Evolutionary conservation across 2,797 vertebrate genomes (phyloP).

Genomic region (Calcarius lapponicus): DNA sequence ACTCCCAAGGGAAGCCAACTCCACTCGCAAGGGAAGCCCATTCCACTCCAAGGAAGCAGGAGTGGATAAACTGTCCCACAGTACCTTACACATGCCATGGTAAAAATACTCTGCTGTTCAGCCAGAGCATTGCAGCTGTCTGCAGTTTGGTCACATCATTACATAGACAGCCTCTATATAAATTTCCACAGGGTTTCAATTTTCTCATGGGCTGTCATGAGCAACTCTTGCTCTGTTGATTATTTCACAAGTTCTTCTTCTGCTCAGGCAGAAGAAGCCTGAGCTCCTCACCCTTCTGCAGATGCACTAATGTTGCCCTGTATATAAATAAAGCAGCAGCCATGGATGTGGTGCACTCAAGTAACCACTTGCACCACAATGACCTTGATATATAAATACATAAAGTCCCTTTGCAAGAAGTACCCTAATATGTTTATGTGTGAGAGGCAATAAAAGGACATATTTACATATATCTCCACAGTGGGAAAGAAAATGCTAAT

Average conservation of each 20-base stretch:
- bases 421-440: conserved; percentile 63
- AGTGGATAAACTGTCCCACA: background rate
- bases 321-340: conserved; percentile 45
- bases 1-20: background rate
- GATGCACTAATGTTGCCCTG: conserved; percentile 42
- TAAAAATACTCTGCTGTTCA: background rate
- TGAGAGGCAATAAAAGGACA: conserved; percentile 56
- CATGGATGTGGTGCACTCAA: conserved; percentile 50
- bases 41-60: background rate
- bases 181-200: background rate
- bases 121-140: background rate
- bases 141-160: background rate
- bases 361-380: conserved; percentile 68
- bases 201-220: background rate
- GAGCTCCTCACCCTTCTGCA: conserved; percentile 16
- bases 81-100: rapidly evolving
- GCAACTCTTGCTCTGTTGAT: conserved; percentile 27
- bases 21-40: background rate
- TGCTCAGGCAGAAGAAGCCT: conserved; percentile 8
- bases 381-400: conserved; percentile 70
- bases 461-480: conserved; percentile 54
- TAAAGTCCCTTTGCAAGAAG: conserved; percentile 67
- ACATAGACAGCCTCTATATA: background rate
- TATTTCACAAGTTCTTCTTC: background rate
- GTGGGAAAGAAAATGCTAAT: conserved; percentile 51